Percentiles rank a stretch among this genome's conserved stretches.
Conservation (phyloP, 2,113 vertebrate genomes). For the Pristiophorus japonicus region DNA sequence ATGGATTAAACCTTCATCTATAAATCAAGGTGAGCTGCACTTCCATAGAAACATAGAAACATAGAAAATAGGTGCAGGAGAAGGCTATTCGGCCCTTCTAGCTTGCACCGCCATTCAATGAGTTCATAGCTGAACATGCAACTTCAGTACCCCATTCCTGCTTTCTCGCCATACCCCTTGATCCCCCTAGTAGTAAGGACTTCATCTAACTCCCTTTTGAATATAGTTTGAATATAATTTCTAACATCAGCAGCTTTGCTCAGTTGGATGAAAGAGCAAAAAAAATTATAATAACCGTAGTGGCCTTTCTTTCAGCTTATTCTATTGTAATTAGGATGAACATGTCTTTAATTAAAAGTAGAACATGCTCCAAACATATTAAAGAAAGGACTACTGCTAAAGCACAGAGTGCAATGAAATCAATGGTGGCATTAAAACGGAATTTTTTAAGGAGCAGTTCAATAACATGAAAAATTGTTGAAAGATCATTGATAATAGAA, state of each 20-base stretch:
- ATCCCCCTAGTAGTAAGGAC: no score
- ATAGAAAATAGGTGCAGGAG: no score
- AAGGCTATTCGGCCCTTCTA: no score
- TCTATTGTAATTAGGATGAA: slow-evolving; percentile 19
- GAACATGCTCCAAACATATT: slow-evolving; percentile 23
- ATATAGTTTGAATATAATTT: no score
- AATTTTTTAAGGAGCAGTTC: not conserved
- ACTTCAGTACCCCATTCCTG: no score
- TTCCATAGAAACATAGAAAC: no score
- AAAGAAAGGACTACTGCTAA: not conserved
- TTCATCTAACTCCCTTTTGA: no score
- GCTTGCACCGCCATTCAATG: no score
- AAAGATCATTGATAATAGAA: slow-evolving; percentile 8
- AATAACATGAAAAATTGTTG: not conserved
- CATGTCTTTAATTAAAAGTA: slow-evolving; percentile 32
- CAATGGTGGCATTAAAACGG: slow-evolving; percentile 13
- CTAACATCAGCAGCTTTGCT: not conserved
- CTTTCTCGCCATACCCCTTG: no score
- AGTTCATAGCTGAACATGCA: no score
- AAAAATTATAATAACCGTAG: slow-evolving; percentile 22
- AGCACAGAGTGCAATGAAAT: slow-evolving; percentile 24
- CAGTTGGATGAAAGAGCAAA: not conserved
- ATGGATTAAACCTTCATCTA: not conserved
- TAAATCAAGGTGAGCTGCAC: not conserved
- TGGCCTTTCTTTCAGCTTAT: slow-evolving; percentile 17